These are phyloP conservation scores for Morone chrysops DNA, from an alignment of 2,113 vertebrate genomes.

Conservation along the genomic window DNA sequence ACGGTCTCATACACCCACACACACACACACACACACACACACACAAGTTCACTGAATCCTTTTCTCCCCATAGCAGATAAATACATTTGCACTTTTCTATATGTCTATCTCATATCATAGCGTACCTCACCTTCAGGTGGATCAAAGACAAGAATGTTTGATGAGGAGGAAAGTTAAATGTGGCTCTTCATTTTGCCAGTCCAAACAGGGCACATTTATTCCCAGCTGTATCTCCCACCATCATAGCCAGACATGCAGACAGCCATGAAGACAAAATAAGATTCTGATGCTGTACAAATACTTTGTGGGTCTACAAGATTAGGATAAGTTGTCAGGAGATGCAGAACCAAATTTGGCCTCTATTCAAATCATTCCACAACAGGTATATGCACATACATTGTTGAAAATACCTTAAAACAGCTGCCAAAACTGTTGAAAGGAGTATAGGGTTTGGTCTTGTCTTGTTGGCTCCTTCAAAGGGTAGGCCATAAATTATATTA, in stretches of 20 bases:
- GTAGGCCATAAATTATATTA: conserved; percentile 34
- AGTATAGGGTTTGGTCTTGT: neutral
- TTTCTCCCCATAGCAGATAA: neutral
- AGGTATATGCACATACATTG: neutral
- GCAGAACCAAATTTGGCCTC: neutral
- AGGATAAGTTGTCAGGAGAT: neutral
- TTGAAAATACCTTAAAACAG: neutral
- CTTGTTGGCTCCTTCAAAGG: conserved; percentile 51
- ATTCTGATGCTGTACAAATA: neutral
- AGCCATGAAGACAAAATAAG: neutral
- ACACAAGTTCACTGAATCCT: neutral
- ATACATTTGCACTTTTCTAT: neutral
- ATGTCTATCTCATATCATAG: neutral
- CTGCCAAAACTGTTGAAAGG: neutral
- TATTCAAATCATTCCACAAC: neutral
- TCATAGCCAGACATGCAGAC: neutral
- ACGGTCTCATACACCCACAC: neutral
- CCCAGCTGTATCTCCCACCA: neutral
- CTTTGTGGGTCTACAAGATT: neutral
- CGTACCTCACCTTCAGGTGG: neutral
- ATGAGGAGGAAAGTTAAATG: neutral
- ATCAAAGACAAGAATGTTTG: neutral
- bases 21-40: too few species aligned
- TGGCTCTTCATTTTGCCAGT: neutral
- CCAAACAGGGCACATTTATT: neutral